Percentiles rank a stretch among this genome's conserved stretches.
phyloP scores from a whole-genome alignment of 2,113 vertebrate species.

The Leiothrix lutea region DNA sequence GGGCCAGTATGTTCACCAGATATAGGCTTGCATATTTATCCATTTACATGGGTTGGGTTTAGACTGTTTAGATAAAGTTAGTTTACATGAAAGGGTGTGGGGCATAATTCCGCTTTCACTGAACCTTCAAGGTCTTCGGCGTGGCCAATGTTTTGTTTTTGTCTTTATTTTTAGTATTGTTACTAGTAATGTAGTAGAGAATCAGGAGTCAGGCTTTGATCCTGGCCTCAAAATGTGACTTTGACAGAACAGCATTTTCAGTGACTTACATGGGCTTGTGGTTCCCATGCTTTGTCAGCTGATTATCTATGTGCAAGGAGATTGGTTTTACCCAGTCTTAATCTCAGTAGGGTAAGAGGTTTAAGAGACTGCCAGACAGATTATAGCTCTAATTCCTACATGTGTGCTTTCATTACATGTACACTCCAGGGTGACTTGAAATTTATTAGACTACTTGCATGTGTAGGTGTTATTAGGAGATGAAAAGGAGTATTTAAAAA shows the following conservation, averaged over 20 bases:
- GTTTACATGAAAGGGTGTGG: neutral
- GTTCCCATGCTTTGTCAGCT: neutral
- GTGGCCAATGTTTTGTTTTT: neutral
- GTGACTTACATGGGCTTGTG: neutral
- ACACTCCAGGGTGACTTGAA: neutral
- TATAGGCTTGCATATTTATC: neutral
- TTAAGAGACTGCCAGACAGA: constrained; percentile 10
- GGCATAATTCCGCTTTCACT: neutral
- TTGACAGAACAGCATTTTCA: neutral
- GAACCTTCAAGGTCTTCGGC: neutral
- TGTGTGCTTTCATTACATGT: constrained; percentile 1
- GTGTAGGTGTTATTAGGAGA: neutral
- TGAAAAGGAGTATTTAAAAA: neutral
- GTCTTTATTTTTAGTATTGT: neutral
- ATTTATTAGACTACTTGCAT: neutral
- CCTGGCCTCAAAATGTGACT: neutral
- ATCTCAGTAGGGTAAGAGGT: constrained; percentile 1
- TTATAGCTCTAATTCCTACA: constrained; percentile 26
- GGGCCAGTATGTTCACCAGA: neutral
- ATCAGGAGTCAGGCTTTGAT: neutral
- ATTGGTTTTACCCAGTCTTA: neutral
- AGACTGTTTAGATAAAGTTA: neutral
- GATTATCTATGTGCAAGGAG: neutral
- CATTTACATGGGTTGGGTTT: neutral
- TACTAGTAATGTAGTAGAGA: neutral